A percentile compares a stretch with the other conserved stretches of the same genome.
These are phyloP conservation scores for Tympanuchus pallidicinctus DNA, from an alignment of 2,113 vertebrate species.

Conservation along the genomic window DNA sequence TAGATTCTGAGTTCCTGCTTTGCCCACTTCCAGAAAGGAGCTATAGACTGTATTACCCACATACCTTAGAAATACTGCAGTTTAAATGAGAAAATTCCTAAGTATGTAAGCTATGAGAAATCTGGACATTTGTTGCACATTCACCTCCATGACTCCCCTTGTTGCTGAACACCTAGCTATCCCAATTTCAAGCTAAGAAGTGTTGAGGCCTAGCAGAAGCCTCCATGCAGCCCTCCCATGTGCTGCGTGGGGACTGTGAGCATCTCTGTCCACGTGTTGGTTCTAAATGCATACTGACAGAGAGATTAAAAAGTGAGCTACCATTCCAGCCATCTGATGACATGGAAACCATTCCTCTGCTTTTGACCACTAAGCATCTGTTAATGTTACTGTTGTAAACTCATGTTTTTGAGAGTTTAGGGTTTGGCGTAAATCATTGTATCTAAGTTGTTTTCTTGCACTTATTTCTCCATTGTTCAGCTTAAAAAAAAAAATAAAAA, in stretches of 20 bases:
- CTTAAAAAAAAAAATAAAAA: background rate
- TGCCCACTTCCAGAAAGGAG: background rate
- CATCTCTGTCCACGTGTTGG: conserved; percentile 23
- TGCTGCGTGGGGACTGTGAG: background rate
- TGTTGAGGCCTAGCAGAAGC: background rate
- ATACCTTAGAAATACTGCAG: background rate
- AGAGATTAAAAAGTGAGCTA: conserved; percentile 43
- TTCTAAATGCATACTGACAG: background rate
- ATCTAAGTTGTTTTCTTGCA: conserved; percentile 10
- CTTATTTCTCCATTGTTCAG: background rate
- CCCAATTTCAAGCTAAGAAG: background rate
- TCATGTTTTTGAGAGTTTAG: conserved; percentile 34
- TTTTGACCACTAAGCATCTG: conserved; percentile 57
- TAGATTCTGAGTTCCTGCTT: background rate
- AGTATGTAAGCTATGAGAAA: background rate
- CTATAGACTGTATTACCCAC: background rate
- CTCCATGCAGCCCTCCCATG: background rate
- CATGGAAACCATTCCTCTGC: conserved; percentile 51
- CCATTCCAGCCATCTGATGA: conserved; percentile 37
- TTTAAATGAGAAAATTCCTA: background rate
- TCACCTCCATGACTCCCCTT: background rate
- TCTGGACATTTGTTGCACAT: background rate
- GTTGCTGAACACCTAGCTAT: background rate
- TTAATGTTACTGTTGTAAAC: conserved; percentile 46
- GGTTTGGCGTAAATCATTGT: background rate